These are phyloP conservation scores for Phylloscopus collybita DNA, from an alignment of 2,797 vertebrate species.

Conservation along the genomic window DNA sequence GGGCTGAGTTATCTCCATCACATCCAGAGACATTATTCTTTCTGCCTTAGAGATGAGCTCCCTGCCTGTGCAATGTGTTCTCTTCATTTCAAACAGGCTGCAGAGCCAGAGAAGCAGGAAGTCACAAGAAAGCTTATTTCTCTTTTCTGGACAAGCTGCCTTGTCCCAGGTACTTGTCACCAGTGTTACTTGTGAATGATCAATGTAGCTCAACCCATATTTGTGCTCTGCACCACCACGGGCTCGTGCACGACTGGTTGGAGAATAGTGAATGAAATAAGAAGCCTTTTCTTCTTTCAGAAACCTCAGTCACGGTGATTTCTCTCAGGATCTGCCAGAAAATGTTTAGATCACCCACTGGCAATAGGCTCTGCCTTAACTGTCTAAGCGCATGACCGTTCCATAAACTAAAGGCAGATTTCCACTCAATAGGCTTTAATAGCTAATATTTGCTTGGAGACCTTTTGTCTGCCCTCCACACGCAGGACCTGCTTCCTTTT, in stretches of 20 bases:
- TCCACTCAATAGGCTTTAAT: constrained; percentile 24
- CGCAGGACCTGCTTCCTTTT: background rate
- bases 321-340: background rate
- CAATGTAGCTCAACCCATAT: background rate
- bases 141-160: background rate
- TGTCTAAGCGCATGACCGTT: background rate
- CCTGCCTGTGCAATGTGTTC: background rate
- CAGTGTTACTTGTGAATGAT: background rate
- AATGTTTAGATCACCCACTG: background rate
- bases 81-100: background rate
- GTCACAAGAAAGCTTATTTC: background rate
- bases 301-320: background rate
- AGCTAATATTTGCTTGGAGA: constrained; percentile 23
- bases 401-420: background rate
- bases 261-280: background rate
- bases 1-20: background rate
- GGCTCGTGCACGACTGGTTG: background rate
- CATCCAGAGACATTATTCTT: background rate
- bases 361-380: background rate
- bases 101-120: background rate
- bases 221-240: background rate
- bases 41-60: background rate
- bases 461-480: constrained; percentile 9
- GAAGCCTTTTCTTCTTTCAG: background rate
- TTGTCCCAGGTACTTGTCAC: background rate